Evolutionary conservation across 2,113 vertebrate genomes (phyloP), one percentile per base, ranked within the genome.

Genomic region (Corythornis vintsioides): DNA sequence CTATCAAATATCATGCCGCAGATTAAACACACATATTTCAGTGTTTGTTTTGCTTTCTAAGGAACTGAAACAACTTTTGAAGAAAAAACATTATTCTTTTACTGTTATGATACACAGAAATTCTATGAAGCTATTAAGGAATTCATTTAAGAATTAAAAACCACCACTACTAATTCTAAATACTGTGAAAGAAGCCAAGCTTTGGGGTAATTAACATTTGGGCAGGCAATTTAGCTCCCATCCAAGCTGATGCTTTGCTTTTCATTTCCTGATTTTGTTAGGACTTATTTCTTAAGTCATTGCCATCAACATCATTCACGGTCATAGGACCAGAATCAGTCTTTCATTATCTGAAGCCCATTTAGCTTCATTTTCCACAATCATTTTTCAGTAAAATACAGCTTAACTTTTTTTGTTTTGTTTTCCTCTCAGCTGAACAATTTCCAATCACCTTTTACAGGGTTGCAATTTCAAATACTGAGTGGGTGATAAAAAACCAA

Each of bases 21-120:
- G 0, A 0, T n/a, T 28, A 31, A 43, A 2, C 0, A 13, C 15
- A 13, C 15, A 3, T 9, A 7, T 16, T n/a, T 17, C 59, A 52
- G 35, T 11, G 20, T 9, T 2, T 11, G 11, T 5, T 56, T 15
- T 57, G 55, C 45, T 31, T 25, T 19, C 14, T 7, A 28, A n/a
- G 2, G 17, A 43, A 2, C 2, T 15, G 11, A 73, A 84, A 71
- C 10, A 48, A 15, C 15, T 42, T 61, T 5, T 29, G 13, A 72
- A 18, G 8, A 42, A 88, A 75, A 60, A 2, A 2, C 13, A 1
- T 24, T 48, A n/a, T 13, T 76, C 71, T 66, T 24, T 18, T 6
- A 16, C 3, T 65, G n/a, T 25, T 53, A 9, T 3, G 45, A 50
- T 2, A 48, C 18, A 50, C 9, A 42, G 11, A 11, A 35, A 61